Percentiles rank a stretch among this genome's conserved stretches.
Conservation (phyloP, 2,113 vertebrate genomes). For the Phaethornis superciliosus region DNA sequence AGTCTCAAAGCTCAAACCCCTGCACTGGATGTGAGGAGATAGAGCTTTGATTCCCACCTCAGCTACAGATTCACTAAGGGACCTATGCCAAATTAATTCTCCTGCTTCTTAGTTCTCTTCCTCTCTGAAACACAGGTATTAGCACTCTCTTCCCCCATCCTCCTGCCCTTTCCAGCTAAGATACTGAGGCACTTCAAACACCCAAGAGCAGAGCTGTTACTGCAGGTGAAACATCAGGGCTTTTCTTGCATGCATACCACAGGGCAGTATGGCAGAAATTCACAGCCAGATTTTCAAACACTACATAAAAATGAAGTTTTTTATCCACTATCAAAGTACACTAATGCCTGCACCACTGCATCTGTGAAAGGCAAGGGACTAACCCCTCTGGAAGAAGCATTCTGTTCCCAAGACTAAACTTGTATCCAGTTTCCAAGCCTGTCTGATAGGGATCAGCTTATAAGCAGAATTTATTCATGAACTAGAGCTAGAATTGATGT, state of each 20-base stretch:
- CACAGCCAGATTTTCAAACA: not conserved
- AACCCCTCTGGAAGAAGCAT: not conserved
- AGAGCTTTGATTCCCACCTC: slow-evolving; percentile 8
- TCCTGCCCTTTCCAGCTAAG: not conserved
- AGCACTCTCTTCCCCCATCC: not conserved
- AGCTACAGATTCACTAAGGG: slow-evolving; percentile 22
- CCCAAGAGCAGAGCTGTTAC: not conserved
- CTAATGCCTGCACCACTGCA: not conserved
- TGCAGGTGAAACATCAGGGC: not conserved
- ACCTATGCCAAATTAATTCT: slow-evolving; percentile 15
- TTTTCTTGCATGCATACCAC: accelerated
- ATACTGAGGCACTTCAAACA: not conserved
- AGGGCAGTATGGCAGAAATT: not conserved
- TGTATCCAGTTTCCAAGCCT: not conserved
- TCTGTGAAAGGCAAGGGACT: not conserved
- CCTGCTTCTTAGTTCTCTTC: not conserved
- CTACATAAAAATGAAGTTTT: not conserved
- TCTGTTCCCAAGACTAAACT: not conserved
- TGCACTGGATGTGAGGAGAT: not conserved
- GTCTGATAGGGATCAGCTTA: not conserved
- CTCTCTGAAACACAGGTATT: not conserved
- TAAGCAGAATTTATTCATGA: not conserved
- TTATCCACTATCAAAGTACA: not conserved
- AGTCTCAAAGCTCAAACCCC: not conserved
- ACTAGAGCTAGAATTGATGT: not conserved